Evolutionary conservation across 1,140 invertebrate genomes (phyloP), one percentile per base, ranked within the genome.

Genomic region (Ceratina japonica): DNA sequence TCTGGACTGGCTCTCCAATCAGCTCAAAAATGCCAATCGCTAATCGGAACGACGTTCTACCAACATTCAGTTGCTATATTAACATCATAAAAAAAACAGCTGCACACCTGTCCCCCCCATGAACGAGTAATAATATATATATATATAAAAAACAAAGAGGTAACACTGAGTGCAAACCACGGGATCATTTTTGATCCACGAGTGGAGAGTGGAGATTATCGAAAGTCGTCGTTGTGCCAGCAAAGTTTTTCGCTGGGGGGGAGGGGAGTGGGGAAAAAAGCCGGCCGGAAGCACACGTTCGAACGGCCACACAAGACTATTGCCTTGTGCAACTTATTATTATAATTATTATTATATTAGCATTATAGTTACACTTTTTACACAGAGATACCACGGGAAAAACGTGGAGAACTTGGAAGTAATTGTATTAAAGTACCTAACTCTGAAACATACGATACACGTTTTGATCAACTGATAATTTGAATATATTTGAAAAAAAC

Each of bases 1-100:
- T 86, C 95, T 99, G 75, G 98, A 99, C 93, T 99, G 98, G 98
- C 96, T 99, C 87, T 99, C 98, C 92, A 98, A 98, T 94, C 96
- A 96, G 92, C 94, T 97, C 84, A 96, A 96, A 94, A 96, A 96
- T 92, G 95, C 96, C 93, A 96, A 96, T 93, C 96, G 95, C 94
- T 96, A 96, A 96, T 92, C 80, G 82, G 81, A 85, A 83, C 81
- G 79, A 88, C 79, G 88, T 80, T 88, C 84, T 84, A 84, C 91
- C 89, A 91, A 89, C 89, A 90, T 88, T 91, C 87, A 91, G 88
- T 92, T 91, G 90, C 90, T 91, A 89, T 90, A 90, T 90, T 90
- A 92, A 91, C 89, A 91, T 88, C 87, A 84, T 89, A 90, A 82
- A 89, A n/a, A 81, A 89, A 88, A 89, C 78, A 85, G 85, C 84